Evolutionary conservation across 2,888 invertebrate genomes (phyloP), one percentile per base, ranked within the genome.

Genomic region (Megastigmus dorsalis): DNA sequence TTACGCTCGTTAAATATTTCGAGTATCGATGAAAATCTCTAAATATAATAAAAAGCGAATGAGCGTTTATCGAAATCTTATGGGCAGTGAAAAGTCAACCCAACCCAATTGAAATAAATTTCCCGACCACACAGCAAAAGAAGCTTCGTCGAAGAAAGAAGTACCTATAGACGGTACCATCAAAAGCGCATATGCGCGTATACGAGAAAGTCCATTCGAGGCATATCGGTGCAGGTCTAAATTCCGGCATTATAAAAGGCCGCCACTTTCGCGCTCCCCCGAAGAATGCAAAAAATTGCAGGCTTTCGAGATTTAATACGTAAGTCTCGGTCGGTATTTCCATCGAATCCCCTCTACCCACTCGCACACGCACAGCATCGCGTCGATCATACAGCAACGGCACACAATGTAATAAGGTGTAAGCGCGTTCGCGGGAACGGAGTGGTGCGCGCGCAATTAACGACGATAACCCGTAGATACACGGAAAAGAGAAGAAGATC

Each of bases 401-500:
- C 38, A 36, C 23, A 41, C 26, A 43, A n/a, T n/a, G n/a, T 59
- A 59, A 54, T 54, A 54, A 54, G 15, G 54, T 54, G 33, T 54
- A 59, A 9, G 30, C 33, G 23, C 41, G 20, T 36, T 33, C 48
- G 23, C 18, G 33, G 33, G 33, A 36, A 50, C 23, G 23, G 3
- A 18, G 23, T 23, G 63, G 15, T 50, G 15, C 5, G 20, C 23
- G 63, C 23, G 36, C 36, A 50, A 63, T 63, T 50, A 63, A 48
- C 48, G 63, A 63, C 50, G 50, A 63, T n/a, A 63, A 36, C 63
- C 36, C 63, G 50, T 48, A 50, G 23, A 28, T 3, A n/a, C n/a
- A n/a, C n/a, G 18, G 48, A 45, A 10, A n/a, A 38, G 45, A 15
- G 48, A 59, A n/a, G 54, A 10, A 54, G 36, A n/a, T n/a, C n/a